phyloP scores from a whole-genome alignment of 2,113 vertebrate species.

The Clarias batrachus region DNA sequence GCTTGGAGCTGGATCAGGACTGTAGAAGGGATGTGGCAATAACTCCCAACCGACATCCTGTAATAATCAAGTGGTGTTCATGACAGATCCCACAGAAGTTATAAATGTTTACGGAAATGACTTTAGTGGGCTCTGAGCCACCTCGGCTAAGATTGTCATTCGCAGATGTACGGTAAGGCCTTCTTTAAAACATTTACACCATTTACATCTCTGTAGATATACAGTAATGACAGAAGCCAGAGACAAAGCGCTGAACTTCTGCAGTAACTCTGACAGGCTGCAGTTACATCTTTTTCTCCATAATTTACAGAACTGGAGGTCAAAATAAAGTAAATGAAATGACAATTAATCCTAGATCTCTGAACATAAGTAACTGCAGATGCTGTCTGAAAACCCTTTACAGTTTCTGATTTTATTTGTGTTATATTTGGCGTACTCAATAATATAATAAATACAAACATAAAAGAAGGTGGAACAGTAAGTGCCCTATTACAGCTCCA shows the following conservation, averaged over 20 bases:
- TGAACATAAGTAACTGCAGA: background rate
- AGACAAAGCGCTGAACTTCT: background rate
- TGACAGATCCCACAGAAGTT: too few species aligned
- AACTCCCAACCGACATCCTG: too few species aligned
- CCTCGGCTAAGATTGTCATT: too few species aligned
- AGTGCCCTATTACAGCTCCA: background rate
- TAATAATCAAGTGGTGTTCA: too few species aligned
- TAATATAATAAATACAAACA: background rate
- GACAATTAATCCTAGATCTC: background rate
- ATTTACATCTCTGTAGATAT: background rate
- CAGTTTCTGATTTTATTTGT: background rate
- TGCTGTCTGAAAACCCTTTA: background rate
- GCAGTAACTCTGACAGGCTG: background rate
- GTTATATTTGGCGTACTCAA: background rate
- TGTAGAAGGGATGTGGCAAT: too few species aligned
- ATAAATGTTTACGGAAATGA: too few species aligned
- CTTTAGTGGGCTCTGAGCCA: too few species aligned
- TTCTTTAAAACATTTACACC: too few species aligned
- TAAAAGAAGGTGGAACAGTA: background rate
- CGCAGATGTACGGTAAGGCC: too few species aligned
- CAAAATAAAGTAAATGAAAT: background rate
- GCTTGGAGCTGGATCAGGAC: too few species aligned
- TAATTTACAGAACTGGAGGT: background rate
- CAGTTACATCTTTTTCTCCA: background rate
- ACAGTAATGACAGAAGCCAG: background rate